Percentiles rank a stretch among this genome's conserved stretches.
phyloP scores from a whole-genome alignment of 2,113 vertebrate genomes.

The Psammodynastes pulverulentus region DNA sequence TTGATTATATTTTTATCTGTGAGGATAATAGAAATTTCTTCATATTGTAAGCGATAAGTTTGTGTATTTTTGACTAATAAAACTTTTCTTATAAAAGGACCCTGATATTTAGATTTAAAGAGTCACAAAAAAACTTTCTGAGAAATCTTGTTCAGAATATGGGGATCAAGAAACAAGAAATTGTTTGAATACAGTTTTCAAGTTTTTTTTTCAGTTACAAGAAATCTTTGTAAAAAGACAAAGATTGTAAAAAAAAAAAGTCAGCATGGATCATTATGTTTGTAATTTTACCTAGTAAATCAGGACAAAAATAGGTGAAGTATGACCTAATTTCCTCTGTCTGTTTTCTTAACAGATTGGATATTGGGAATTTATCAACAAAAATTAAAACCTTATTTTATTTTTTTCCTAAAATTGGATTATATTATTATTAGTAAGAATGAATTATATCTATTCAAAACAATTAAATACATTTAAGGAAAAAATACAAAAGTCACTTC shows the following conservation, averaged over 20 bases:
- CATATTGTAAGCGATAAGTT: too few species aligned
- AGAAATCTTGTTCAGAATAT: background rate
- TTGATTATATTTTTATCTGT: too few species aligned
- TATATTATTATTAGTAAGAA: background rate
- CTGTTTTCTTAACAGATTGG: background rate
- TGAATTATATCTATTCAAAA: background rate
- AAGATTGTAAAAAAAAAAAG: background rate
- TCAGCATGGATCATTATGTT: background rate
- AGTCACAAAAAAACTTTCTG: background rate
- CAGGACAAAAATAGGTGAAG: background rate
- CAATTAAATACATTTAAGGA: background rate
- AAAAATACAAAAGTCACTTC: background rate
- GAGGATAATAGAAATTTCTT: too few species aligned
- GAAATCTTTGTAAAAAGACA: background rate
- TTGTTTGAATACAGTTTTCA: background rate
- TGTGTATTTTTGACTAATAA: too few species aligned
- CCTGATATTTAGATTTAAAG: background rate
- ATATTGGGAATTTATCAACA: background rate
- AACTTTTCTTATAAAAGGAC: too few species aligned
- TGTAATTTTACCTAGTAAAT: background rate
- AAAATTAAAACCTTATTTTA: background rate
- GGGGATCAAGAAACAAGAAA: background rate
- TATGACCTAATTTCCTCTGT: background rate
- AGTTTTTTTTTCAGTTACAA: background rate
- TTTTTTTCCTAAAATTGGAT: background rate